Conservation (phyloP, 2,797 vertebrate genomes). For the Limosa lapponica region DNA sequence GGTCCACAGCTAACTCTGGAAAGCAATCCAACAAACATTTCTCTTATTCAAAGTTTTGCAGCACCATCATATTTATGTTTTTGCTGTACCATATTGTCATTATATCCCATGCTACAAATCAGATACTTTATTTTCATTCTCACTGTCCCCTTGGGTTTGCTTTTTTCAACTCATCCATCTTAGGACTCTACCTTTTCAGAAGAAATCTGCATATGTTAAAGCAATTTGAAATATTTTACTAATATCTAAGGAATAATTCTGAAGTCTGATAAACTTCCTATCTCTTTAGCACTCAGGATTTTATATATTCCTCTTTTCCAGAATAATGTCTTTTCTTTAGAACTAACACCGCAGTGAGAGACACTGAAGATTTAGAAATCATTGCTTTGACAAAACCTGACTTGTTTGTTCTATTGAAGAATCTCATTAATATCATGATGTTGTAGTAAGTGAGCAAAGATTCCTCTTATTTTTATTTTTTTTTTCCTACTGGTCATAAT, state of each 20-base stretch:
- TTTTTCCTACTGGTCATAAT: not conserved
- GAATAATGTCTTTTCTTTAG: not conserved
- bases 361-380: not conserved
- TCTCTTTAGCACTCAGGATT: not conserved
- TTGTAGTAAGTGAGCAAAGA: not conserved
- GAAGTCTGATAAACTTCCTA: not conserved
- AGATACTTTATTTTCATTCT: not conserved
- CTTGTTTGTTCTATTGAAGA: not conserved
- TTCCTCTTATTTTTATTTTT: not conserved
- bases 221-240: not conserved
- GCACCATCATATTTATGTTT: fast-evolving
- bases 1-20: not conserved
- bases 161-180: not conserved
- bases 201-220: not conserved
- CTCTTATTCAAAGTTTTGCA: not conserved
- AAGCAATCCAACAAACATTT: not conserved
- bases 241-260: not conserved
- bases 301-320: not conserved
- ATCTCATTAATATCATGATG: not conserved
- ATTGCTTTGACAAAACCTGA: not conserved
- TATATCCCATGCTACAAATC: not conserved
- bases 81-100: not conserved
- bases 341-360: not conserved
- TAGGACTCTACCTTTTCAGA: not conserved
- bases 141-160: not conserved